Evolutionary conservation across 2,888 invertebrate species (phyloP), one percentile per base, ranked within the genome.

Genomic region (Teleogryllus oceanicus): DNA sequence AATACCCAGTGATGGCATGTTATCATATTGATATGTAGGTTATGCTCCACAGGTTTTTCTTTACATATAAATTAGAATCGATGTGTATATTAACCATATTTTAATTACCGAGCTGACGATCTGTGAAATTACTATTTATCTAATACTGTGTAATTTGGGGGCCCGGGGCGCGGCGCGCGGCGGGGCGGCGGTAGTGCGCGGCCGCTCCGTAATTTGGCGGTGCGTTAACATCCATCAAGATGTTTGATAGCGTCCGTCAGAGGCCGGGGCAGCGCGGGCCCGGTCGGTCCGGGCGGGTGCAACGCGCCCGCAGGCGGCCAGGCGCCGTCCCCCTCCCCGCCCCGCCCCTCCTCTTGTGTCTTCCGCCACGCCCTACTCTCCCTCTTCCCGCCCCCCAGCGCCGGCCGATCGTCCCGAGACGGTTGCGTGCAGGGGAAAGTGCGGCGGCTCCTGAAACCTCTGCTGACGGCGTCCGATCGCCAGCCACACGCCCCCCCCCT

Each of bases 271-370:
- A 13, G n/a, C 4, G n/a, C 74, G 78, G 20, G 50, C 3, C 20
- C 21, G 51, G 12, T 24, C n/a, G n/a, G 74, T 11, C 49, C 62
- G 62, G 85, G 84, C 84, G 85, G 85, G 85, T 85, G 85, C 87
- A 86, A 87, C 87, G 88, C 88, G 86, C 86, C 84, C 83, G 84
- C 84, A 85, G 85, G 86, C 80, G 88, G 88, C 88, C 88, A 88
- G 88, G 88, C 87, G 87, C 87, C 87, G 86, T 85, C 86, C 87
- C 86, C 74, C 86, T 86, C 49, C 18, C 77, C 18, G 20, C 49
- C n/a, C 24, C 20, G 16, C 78, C 78, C 20, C 8, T 37, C 5
- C 37, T 37, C 37, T 37, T 5, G 8, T 37, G 0, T 4, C 37
- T 37, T 37, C 37, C 37, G 37, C 37, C 37, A 37, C 4, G 5